phyloP scores from a whole-genome alignment of 2,113 vertebrate species.

The Pterophyllum scalare region DNA sequence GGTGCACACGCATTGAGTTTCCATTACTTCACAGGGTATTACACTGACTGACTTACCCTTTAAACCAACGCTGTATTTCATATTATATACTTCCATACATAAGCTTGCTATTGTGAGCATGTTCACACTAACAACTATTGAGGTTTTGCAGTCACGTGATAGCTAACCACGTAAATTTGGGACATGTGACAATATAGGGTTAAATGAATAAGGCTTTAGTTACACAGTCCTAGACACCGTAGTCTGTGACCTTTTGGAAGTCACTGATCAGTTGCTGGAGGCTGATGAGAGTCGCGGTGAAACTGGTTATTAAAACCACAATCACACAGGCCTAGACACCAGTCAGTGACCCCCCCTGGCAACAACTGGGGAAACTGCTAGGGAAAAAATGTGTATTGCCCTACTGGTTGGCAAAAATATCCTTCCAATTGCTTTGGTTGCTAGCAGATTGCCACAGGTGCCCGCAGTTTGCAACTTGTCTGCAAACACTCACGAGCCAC shows the following conservation, averaged over 20 bases:
- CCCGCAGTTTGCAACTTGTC: too few species aligned
- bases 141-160: background rate
- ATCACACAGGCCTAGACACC: too few species aligned
- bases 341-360: too few species aligned
- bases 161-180: background rate
- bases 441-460: too few species aligned
- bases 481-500: too few species aligned
- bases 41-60: background rate
- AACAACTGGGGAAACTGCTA: too few species aligned
- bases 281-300: too few species aligned
- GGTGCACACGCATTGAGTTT: background rate
- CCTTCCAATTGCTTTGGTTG: too few species aligned
- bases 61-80: background rate
- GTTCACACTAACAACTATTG: background rate
- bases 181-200: background rate
- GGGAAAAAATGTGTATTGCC: too few species aligned
- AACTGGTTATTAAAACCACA: too few species aligned
- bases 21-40: background rate
- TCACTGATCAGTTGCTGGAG: background rate
- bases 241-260: background rate
- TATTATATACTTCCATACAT: background rate
- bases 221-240: background rate
- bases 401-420: too few species aligned
- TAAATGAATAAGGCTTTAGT: background rate
- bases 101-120: background rate